Conservation (phyloP, 2,797 vertebrate species). For the Hirundo rustica region DNA sequence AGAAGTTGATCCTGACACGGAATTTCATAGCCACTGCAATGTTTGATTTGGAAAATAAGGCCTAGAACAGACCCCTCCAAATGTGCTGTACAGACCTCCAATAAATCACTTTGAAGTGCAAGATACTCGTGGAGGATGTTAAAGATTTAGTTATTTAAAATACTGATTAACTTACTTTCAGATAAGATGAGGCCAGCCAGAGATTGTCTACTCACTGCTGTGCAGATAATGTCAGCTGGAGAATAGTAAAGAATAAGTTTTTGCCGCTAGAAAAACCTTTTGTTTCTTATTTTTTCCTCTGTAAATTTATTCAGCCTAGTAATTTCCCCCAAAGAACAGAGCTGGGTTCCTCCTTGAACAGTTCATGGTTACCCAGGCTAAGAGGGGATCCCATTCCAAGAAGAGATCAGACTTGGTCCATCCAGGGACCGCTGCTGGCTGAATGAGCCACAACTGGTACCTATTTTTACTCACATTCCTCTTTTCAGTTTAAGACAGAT, state of each 20-base stretch:
- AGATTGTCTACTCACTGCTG: neutral
- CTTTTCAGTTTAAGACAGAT: neutral
- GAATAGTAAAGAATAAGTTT: neutral
- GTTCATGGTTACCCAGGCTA: neutral
- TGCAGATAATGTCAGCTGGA: neutral
- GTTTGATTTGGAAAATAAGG: neutral
- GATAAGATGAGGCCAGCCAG: neutral
- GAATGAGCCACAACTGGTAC: neutral
- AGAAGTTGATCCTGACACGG: neutral
- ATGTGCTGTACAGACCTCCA: neutral
- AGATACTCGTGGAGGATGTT: neutral
- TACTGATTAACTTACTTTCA: neutral
- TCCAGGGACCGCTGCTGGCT: neutral
- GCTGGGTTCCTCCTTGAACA: neutral
- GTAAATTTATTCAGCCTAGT: neutral
- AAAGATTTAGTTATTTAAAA: constrained; percentile 12
- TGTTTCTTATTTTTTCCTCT: neutral
- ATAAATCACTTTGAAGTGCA: neutral
- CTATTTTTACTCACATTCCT: neutral
- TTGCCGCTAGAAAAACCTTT: neutral
- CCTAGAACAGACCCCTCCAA: neutral
- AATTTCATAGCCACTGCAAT: neutral
- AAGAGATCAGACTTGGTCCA: neutral
- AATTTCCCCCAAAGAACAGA: neutral
- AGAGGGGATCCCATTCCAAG: neutral